These are phyloP conservation scores for Armadillidium nasatum DNA, from an alignment of 1,140 invertebrate genomes.

Conservation along the genomic window DNA sequence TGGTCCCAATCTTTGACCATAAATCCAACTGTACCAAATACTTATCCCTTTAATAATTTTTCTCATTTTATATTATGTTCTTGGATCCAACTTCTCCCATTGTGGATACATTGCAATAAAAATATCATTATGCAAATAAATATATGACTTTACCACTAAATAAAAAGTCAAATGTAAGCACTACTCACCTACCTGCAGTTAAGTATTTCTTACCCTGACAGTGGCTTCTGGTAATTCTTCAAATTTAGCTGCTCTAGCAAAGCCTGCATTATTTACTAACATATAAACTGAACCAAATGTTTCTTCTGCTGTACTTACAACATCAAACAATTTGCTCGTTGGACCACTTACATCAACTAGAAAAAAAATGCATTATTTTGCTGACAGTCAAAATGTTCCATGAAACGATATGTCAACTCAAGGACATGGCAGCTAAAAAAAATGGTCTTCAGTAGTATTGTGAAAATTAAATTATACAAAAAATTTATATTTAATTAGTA, in stretches of 20 bases:
- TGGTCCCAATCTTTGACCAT: too few relatives aligned
- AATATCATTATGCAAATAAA: not conserved
- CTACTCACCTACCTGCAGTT: not conserved
- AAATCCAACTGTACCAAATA: too few relatives aligned
- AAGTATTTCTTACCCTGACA: slow-evolving; percentile 25
- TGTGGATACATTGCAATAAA: not conserved
- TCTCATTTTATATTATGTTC: too few relatives aligned
- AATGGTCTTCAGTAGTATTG: not conserved
- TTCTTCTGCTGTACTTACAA: slow-evolving; percentile 59
- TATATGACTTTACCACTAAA: not conserved
- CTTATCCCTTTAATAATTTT: too few relatives aligned
- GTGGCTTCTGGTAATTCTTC: slow-evolving; percentile 62
- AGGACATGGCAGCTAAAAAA: not conserved
- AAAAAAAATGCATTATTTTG: slow-evolving; percentile 29
- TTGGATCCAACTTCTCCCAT: not conserved
- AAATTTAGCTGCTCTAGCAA: slow-evolving; percentile 60
- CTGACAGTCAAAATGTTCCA: too few relatives aligned
- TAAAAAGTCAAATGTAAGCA: not conserved
- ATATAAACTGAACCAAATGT: slow-evolving; percentile 73
- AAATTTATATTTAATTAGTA: too few relatives aligned
- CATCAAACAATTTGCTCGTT: slow-evolving; percentile 60
- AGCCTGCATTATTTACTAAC: slow-evolving; percentile 87
- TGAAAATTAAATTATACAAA: not conserved
- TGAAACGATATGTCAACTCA: not conserved
- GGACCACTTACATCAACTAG: slow-evolving; percentile 65